phyloP scores from a whole-genome alignment of 2,113 vertebrate species.

The Axis porcinus region DNA sequence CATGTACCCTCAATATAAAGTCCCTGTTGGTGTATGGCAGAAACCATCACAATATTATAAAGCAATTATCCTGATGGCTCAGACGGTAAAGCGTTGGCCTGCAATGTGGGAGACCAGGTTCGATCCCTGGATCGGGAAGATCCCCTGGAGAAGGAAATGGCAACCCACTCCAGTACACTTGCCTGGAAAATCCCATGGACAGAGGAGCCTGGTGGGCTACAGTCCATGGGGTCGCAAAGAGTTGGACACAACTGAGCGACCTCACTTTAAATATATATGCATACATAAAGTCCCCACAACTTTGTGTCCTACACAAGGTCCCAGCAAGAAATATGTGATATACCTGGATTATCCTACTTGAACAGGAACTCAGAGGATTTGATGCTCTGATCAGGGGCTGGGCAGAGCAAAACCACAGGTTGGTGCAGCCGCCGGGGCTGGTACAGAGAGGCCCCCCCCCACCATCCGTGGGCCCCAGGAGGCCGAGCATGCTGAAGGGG shows the following conservation, averaged over 20 bases:
- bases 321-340: background rate
- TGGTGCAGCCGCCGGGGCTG: rapidly evolving
- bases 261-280: background rate
- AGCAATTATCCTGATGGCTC: background rate
- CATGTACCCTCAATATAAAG: background rate
- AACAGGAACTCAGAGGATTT: background rate
- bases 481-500: background rate
- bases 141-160: too few relatives aligned
- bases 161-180: too few relatives aligned
- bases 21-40: background rate
- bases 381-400: background rate
- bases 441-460: background rate
- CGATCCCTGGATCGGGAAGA: too few relatives aligned
- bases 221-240: too few relatives aligned
- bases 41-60: background rate
- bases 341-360: background rate
- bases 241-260: too few relatives aligned
- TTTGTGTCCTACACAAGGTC: background rate
- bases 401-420: background rate
- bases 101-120: too few relatives aligned
- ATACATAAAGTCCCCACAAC: background rate
- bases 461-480: background rate
- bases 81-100: too few relatives aligned
- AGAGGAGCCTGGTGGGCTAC: too few relatives aligned
- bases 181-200: too few relatives aligned